Base-by-base conservation (phyloP, 2,888 invertebrate species). In the Mallateleia sp. region DNA sequence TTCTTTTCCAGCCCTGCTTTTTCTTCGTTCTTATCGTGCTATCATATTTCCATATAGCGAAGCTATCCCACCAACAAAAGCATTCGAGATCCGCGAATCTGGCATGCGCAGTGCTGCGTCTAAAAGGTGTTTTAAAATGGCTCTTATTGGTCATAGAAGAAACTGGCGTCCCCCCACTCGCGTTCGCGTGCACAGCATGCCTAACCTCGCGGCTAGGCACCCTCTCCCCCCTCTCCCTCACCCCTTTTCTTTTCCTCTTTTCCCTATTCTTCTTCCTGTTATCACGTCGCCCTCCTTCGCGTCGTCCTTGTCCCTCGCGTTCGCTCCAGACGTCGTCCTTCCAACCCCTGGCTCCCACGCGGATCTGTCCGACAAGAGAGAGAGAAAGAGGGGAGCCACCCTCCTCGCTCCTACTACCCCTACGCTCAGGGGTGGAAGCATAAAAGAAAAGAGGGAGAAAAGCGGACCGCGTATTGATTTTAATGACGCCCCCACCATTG, bases 391-490 rank as follows among this genome's bases (percentile, higher is more conserved):
- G 66, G 85, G 69, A 54, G 56, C 69, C 50, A 75, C 22, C 75
- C 84, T 34, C 38, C 4, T n/a, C 69, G 47, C 82, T 85, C 79
- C 84, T 78, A 80, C 84, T 52, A 42, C 85, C 86, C 56, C 83
- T 84, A 75, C 66, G 42, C 62, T 88, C 81, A 88, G 88, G 77
- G 80, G 88, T 87, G 88, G 89, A 82, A 85, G 87, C 74, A 74
- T 62, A 87, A 90, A 89, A 89, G 78, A 85, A 79, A 85, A 89
- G 92, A 93, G 90, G 92, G 92, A 92, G 91, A 89, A 91, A 91
- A 89, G 89, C 91, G 89, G 87, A 88, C 91, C 93, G 91, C 93
- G 95, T 95, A 95, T 95, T 95, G 95, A 95, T 95, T 94, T 95
- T 95, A 95, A 95, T 95, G 95, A 95, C 93, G 93, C 92, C 92